These are phyloP conservation scores for Otus sunia DNA, from an alignment of 2,113 vertebrate genomes.

Conservation along the genomic window DNA sequence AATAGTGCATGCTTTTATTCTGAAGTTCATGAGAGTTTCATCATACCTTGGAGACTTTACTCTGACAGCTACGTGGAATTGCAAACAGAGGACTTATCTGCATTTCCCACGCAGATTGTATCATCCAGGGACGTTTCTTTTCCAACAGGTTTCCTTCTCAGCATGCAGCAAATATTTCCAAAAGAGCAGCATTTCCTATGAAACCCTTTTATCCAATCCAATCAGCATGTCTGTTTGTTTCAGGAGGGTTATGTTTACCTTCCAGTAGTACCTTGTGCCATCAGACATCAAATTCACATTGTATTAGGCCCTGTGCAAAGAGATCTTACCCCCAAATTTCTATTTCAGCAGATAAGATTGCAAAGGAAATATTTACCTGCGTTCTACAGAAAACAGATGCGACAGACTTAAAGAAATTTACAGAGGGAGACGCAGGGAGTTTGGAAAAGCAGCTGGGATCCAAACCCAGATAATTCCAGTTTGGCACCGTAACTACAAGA, in stretches of 20 bases:
- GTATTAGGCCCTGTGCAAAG: neutral
- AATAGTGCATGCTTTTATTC: neutral
- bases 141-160: neutral
- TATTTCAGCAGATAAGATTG: neutral
- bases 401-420: neutral
- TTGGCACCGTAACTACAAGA: neutral
- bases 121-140: neutral
- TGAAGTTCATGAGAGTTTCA: neutral
- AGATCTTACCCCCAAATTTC: neutral
- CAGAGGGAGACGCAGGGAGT: neutral
- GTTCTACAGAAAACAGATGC: neutral
- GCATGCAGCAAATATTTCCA: neutral
- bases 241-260: neutral
- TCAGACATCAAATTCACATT: neutral
- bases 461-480: neutral
- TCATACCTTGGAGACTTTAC: neutral
- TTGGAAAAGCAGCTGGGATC: neutral
- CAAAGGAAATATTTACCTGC: neutral
- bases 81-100: neutral
- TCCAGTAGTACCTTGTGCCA: neutral
- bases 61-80: neutral
- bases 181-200: neutral
- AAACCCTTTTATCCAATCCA: neutral
- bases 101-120: neutral
- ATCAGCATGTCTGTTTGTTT: neutral